Base-by-base conservation (phyloP, 2,888 invertebrate genomes). In the Drosophila antonietae region DNA sequence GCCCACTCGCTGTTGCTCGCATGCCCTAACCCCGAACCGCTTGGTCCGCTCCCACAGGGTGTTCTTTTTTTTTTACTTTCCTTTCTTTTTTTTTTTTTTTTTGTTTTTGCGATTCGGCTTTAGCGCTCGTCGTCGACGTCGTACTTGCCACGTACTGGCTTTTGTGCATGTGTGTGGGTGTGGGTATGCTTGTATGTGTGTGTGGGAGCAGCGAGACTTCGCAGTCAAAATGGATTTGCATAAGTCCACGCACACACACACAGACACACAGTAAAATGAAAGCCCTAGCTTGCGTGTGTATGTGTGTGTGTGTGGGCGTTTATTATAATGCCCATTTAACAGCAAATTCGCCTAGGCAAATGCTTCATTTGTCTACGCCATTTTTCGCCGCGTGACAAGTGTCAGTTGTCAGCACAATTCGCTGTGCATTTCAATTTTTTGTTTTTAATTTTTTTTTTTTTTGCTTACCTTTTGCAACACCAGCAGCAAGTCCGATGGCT, bases 401-500 rank as follows among this genome's bases (percentile, higher is more conserved):
- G 79, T 56, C 64, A 65, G 49, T 59, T 67, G 59, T 52, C 61
- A 62, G 52, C 63, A 52, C 75, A 74, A 53, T 62, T 69, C 64
- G 37, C 66, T 52, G 52, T 52, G 60, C 60, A 60, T 60, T 60
- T 60, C 43, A 43, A 47, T 47, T 51, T 14, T 3, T 9, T 12
- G 18, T 47, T 41, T 47, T 44, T 43, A 0, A 39, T 6, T 28
- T 28, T 28, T 91, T 31, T 28, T 47, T 37, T 28, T 10, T 55
- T 39, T 28, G 49, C 55, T 91, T 90, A 91, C 91, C 92, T 90
- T 91, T 85, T 91, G 90, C 83, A 91, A 83, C 70, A 91, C 81
- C 73, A 85, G 78, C 83, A 91, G 72, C 77, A 91, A 85, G 83
- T 91, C 91, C 76, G 91, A 91, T 78, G 91, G 91, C 84, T 91